Base-by-base conservation (phyloP, 1,140 invertebrate species). In the Cyrtorhinus lividipennis region DNA sequence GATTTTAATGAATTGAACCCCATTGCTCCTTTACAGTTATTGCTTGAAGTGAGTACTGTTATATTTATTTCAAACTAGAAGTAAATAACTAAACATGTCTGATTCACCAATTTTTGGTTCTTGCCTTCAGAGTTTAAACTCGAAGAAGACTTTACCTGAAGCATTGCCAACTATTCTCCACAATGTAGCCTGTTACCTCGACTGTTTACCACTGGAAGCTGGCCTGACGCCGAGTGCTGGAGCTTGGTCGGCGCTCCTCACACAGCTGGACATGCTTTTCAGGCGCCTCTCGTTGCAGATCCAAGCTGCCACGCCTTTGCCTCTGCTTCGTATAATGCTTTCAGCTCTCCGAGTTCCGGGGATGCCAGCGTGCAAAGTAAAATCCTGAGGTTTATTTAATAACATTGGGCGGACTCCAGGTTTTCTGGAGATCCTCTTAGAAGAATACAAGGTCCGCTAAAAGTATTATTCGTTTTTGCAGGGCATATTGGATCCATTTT, bases 1-100 rank as follows among this genome's bases (percentile, higher is more conserved):
- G 95, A 99, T 75, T 99, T 99, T 76, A 88, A 88, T 71, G 96
- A 99, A 73, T 73, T 99, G 45, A 97, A 93, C 74, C 92, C 93
- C 3, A 87, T 95, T 62, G 90, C 92, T 30, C 93, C 95, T 13
- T 77, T 98, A 58, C 92, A 95, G 70, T 76, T 92, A 65, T 75
- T 98, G 10, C 79, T 98, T 46, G 94, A 98, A 75, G 89, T 87
- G 75, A 69, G 53, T 22, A n/a, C n/a, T n/a, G n/a, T n/a, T n/a
- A n/a, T n/a, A n/a, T n/a, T n/a, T n/a, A n/a, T n/a, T n/a, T n/a
- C n/a, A n/a, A n/a, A n/a, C n/a, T n/a, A n/a, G n/a, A n/a, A n/a
- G n/a, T n/a, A n/a, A n/a, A n/a, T n/a, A n/a, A n/a, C n/a, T n/a
- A n/a, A n/a, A n/a, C n/a, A n/a, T n/a, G n/a, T n/a, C n/a, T n/a